Evolutionary conservation across 2,113 vertebrate genomes (phyloP).

Genomic region (Cynoglossus semilaevis): DNA sequence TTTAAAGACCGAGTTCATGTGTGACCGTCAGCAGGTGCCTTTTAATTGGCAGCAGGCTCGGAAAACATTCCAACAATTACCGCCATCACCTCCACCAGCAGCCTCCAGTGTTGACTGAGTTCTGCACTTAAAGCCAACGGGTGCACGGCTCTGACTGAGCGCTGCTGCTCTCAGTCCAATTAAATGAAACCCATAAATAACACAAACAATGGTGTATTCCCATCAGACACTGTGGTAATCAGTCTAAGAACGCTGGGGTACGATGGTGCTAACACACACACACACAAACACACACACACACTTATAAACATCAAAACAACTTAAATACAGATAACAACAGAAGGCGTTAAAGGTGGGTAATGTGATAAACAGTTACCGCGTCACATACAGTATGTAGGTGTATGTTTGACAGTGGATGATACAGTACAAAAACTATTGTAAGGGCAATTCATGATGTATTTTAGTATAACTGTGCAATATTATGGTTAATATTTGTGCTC

Average conservation of each 20-base stretch:
- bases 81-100: constrained; percentile 22
- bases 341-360: constrained; percentile 11
- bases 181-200: constrained; percentile 69
- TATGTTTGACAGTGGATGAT: background rate
- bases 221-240: constrained; percentile 59
- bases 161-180: constrained; percentile 55
- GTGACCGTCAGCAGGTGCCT: constrained; percentile 10
- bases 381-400: background rate
- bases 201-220: constrained; percentile 59
- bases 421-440: too few species aligned
- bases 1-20: background rate
- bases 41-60: constrained; percentile 12
- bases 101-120: constrained; percentile 15
- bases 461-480: too few species aligned
- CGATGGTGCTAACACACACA: constrained; percentile 11
- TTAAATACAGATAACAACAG: constrained; percentile 1
- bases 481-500: too few species aligned
- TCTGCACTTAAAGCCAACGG: constrained; percentile 22
- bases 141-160: constrained; percentile 28
- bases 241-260: constrained; percentile 40
- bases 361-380: constrained; percentile 2
- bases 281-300: constrained; percentile 6
- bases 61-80: constrained; percentile 50
- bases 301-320: too few species aligned
- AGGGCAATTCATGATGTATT: too few species aligned